Percentiles rank a stretch among this genome's conserved stretches.
These are phyloP conservation scores for Euschistus heros DNA, from an alignment of 1,140 invertebrate species.

Conservation along the genomic window DNA sequence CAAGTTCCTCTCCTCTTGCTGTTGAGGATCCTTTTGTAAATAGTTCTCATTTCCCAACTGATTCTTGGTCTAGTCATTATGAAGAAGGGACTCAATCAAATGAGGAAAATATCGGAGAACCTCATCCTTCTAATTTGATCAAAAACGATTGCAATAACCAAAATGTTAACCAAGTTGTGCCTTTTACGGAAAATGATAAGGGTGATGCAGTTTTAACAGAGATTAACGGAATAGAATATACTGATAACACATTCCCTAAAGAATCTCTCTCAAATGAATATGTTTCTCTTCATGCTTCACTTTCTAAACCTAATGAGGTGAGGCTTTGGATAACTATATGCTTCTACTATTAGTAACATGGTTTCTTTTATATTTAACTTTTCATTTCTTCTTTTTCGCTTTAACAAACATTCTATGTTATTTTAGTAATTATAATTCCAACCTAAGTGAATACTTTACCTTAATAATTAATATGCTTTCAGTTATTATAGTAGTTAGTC, in stretches of 20 bases:
- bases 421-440: no score
- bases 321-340: neutral
- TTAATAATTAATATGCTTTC: no score
- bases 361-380: neutral
- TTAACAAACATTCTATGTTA: neutral
- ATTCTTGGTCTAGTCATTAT: conserved; percentile 9
- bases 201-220: neutral
- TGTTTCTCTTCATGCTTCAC: conserved; percentile 10
- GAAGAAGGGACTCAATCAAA: neutral
- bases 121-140: neutral
- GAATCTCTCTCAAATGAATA: conserved; percentile 1
- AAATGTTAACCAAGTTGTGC: neutral
- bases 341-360: neutral
- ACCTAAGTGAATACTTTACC: no score
- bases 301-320: conserved; percentile 3
- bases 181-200: neutral
- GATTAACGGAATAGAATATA: neutral
- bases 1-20: conserved; percentile 15
- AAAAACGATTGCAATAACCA: neutral
- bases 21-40: conserved; percentile 19
- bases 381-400: neutral
- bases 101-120: conserved; percentile 2
- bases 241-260: neutral
- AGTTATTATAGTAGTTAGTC: no score
- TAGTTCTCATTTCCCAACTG: conserved; percentile 2